Percentiles rank a stretch among this genome's conserved stretches.
phyloP scores from a whole-genome alignment of 2,113 vertebrate species.

The Cephalopterus ornatus region DNA sequence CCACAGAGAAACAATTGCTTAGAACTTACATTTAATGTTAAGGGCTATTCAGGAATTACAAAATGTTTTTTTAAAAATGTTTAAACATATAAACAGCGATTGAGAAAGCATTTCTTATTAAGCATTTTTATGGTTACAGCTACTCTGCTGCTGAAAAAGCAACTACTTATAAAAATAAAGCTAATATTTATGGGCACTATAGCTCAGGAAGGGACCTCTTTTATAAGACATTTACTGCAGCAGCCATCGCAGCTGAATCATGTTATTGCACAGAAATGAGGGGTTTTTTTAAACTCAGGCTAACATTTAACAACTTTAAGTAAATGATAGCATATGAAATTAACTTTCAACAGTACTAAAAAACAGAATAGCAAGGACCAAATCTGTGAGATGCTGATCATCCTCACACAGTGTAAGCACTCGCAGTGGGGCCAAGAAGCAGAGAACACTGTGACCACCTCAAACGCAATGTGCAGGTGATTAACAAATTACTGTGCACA shows the following conservation, averaged over 20 bases:
- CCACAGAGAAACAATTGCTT: slow-evolving; percentile 55
- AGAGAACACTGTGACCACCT: background rate
- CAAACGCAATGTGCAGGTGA: background rate
- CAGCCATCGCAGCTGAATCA: background rate
- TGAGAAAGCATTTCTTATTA: slow-evolving; percentile 70
- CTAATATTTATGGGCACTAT: slow-evolving; percentile 51
- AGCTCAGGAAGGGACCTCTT: slow-evolving; percentile 13
- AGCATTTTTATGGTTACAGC: slow-evolving; percentile 65
- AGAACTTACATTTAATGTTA: slow-evolving; percentile 72
- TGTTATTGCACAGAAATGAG: background rate
- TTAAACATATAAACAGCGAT: slow-evolving; percentile 54
- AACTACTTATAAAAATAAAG: slow-evolving; percentile 37
- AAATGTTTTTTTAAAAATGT: slow-evolving; percentile 59
- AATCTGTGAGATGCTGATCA: background rate
- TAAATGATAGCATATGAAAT: slow-evolving; percentile 46
- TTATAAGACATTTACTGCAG: slow-evolving; percentile 27
- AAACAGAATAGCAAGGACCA: background rate
- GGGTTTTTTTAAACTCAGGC: background rate
- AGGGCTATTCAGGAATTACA: slow-evolving; percentile 57
- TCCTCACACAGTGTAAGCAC: fast-evolving
- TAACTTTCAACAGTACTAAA: background rate
- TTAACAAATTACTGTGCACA: background rate
- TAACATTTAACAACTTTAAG: slow-evolving; percentile 38
- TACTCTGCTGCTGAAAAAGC: slow-evolving; percentile 22
- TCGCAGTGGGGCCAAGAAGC: background rate